These are phyloP conservation scores for Nestor notabilis DNA, from an alignment of 2,113 vertebrate species.

Conservation along the genomic window DNA sequence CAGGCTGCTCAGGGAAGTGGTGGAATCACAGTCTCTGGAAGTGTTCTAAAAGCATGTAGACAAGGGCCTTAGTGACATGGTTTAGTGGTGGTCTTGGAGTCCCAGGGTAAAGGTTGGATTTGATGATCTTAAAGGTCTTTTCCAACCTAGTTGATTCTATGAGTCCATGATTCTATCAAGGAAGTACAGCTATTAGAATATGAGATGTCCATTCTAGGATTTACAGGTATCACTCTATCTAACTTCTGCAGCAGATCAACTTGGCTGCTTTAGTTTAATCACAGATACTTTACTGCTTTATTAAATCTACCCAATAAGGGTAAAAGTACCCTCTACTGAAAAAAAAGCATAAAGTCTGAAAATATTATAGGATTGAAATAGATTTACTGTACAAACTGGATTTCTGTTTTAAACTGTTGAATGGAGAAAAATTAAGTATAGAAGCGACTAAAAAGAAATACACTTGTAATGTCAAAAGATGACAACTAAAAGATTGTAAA, in stretches of 20 bases:
- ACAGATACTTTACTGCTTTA: neutral
- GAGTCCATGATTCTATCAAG: neutral
- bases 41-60: too few relatives aligned
- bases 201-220: neutral
- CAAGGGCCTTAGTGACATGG: too few relatives aligned
- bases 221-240: neutral
- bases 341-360: neutral
- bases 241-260: neutral
- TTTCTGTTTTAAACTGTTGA: conserved; percentile 2
- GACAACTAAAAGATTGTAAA: neutral
- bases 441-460: neutral
- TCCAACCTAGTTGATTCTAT: neutral
- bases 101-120: neutral
- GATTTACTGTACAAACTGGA: neutral
- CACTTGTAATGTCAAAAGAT: neutral
- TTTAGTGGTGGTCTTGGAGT: too few relatives aligned
- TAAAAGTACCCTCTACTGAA: neutral
- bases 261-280: neutral
- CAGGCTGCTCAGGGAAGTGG: too few relatives aligned
- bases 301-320: neutral
- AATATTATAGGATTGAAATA: neutral
- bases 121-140: neutral
- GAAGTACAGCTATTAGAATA: neutral
- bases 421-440: neutral
- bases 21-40: too few relatives aligned